Base-by-base conservation (phyloP, 2,797 vertebrate genomes). In the Tenualosa ilisha region DNA sequence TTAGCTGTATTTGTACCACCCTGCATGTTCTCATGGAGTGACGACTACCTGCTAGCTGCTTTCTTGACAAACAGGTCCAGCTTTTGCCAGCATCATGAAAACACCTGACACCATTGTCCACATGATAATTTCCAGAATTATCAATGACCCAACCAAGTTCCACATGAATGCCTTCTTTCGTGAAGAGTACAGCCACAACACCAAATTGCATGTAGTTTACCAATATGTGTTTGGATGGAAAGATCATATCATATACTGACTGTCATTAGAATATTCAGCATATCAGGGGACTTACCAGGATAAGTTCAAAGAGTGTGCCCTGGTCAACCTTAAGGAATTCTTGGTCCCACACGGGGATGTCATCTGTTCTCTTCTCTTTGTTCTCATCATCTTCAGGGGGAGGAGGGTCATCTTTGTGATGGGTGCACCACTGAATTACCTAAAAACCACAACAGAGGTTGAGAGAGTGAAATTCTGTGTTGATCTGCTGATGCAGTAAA, bases 241-340 rank as follows among this genome's bases (percentile, higher is more conserved):
- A 63, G 9, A 63, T 24, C 7, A 63, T 0, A 56, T 56, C 20
- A 65, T 6, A 63, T 26, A 63, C 24, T 63, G 53, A 63, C 22
- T 63, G 61, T n/a, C 6, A 63, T 63, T 63, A 63, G 61, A 20
- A n/a, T 63, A 54, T 54, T 3, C 53, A 53, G 51, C 51, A 15
- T 17, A 54, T 54, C 13, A 24, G 37, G 20, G 72, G 43, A 79
- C 50, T 24, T 7, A 99, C 98, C 97, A 99, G 94, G 91, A 99
- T 99, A 83, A 99, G 97, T 89, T 99, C 98, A 92, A 99, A 99
- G 86, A 99, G 96, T 15, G 98, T 99, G 91, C 98, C 98, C 90
- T 99, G 98, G 94, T 99, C 98, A 91, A 99, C 98, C 96, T 99
- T 99, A 89, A 99, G 97, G 93, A 99, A 99, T 93, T 99, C 98